Conservation (phyloP, 92 coral and sea anemone genomes). For the Desmophyllum pertusum region DNA sequence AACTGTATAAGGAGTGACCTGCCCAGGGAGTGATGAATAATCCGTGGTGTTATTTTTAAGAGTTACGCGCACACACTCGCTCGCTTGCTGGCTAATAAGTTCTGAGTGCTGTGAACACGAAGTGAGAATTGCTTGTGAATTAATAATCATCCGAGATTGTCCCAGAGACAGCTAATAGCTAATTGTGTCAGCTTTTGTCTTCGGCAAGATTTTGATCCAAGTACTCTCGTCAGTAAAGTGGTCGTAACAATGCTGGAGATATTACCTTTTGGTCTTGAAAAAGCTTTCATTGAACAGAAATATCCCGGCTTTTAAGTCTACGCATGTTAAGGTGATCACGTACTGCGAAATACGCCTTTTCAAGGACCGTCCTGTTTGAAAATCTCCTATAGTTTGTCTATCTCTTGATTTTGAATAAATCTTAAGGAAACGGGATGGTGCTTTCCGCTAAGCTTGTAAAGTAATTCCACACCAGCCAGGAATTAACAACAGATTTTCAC, state of each 20-base stretch:
- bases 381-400: neutral
- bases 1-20: slow-evolving; percentile 2
- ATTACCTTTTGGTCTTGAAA: neutral
- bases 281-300: neutral
- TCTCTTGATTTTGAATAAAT: neutral
- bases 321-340: neutral
- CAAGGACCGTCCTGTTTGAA: neutral
- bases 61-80: neutral
- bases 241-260: slow-evolving; percentile 3
- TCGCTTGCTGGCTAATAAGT: slow-evolving; percentile 27
- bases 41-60: neutral
- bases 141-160: slow-evolving; percentile 20
- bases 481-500: neutral
- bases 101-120: neutral
- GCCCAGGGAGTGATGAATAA: slow-evolving; percentile 20
- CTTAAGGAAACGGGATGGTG: too few relatives aligned
- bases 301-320: neutral
- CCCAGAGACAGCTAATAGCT: slow-evolving; percentile 4
- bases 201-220: neutral
- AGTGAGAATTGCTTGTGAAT: slow-evolving; percentile 36
- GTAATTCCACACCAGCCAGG: neutral
- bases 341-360: neutral
- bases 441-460: neutral
- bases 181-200: slow-evolving; percentile 30
- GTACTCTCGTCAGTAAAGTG: neutral